A percentile compares a stretch with the other conserved stretches of the same genome.
Conservation (phyloP, 2,113 vertebrate species). For the Clarias batrachus region DNA sequence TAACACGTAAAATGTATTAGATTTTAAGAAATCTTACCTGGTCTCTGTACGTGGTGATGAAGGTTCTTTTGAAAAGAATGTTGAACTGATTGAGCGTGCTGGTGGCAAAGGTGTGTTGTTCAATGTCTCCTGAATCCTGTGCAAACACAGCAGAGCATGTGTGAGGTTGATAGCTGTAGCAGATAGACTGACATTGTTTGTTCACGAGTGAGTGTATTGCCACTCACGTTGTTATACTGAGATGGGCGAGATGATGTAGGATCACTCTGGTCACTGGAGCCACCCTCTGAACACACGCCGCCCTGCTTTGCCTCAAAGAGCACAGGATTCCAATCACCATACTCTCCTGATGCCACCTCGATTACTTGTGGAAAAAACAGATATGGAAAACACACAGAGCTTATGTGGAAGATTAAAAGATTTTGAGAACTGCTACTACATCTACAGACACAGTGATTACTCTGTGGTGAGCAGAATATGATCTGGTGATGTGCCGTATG, state of each 20-base stretch:
- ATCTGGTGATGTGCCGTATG: background rate
- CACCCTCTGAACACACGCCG: conserved; percentile 83
- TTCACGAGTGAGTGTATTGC: background rate
- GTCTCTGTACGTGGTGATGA: conserved; percentile 91
- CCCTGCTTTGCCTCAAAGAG: conserved; percentile 94
- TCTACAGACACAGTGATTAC: background rate
- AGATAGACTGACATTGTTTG: background rate
- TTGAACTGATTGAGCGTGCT: conserved; percentile 93
- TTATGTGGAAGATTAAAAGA: background rate
- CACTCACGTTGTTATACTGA: conserved; percentile 79
- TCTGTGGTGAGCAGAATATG: background rate
- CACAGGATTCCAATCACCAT: conserved; percentile 92
- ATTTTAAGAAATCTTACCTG: conserved; percentile 72
- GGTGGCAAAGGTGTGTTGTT: conserved; percentile 94
- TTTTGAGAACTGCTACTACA: background rate
- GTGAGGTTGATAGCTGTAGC: background rate
- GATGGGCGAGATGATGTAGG: conserved; percentile 70
- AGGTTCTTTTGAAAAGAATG: conserved; percentile 96
- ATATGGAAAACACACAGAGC: background rate
- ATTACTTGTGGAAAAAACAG: conserved; percentile 78
- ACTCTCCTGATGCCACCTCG: conserved; percentile 95
- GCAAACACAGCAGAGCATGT: background rate
- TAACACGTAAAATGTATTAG: background rate
- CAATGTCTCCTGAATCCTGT: conserved; percentile 84
- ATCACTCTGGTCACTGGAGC: conserved; percentile 81